These are phyloP conservation scores for Sarcophaga peregrina DNA, from an alignment of 1,140 invertebrate species.

Conservation along the genomic window DNA sequence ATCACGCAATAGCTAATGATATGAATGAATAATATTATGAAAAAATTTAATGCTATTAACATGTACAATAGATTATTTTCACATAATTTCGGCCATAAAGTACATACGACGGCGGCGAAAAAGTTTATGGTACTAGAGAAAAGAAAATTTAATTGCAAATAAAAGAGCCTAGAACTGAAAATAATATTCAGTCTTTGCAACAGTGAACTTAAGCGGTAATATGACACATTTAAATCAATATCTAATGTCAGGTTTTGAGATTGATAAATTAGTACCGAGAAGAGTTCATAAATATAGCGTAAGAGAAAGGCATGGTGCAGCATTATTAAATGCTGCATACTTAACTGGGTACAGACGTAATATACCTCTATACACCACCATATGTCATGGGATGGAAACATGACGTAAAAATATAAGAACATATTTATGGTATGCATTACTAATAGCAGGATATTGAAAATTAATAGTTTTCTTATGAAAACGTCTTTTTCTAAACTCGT, in stretches of 20 bases:
- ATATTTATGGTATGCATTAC: not conserved
- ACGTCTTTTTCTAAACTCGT: not conserved
- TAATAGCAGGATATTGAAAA: not conserved
- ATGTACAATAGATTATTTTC: too few species aligned
- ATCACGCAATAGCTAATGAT: not conserved
- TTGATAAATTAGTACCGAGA: not conserved
- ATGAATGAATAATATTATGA: not conserved
- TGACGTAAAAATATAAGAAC: not conserved
- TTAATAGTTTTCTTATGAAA: not conserved
- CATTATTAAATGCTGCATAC: slow-evolving; percentile 8
- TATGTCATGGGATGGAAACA: not conserved
- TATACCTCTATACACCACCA: not conserved
- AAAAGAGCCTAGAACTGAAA: not conserved
- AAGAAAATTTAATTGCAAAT: not conserved
- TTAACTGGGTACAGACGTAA: not conserved
- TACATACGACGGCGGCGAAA: not conserved
- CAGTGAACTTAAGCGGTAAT: not conserved
- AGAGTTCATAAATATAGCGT: not conserved
- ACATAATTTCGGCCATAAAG: too few species aligned
- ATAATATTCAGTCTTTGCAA: not conserved
- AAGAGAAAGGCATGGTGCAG: not conserved
- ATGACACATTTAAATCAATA: not conserved
- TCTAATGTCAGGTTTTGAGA: not conserved
- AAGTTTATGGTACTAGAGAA: not conserved
- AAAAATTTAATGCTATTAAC: too few species aligned